These are phyloP conservation scores for Furnarius figulus DNA, from an alignment of 2,113 vertebrate species.

Conservation along the genomic window DNA sequence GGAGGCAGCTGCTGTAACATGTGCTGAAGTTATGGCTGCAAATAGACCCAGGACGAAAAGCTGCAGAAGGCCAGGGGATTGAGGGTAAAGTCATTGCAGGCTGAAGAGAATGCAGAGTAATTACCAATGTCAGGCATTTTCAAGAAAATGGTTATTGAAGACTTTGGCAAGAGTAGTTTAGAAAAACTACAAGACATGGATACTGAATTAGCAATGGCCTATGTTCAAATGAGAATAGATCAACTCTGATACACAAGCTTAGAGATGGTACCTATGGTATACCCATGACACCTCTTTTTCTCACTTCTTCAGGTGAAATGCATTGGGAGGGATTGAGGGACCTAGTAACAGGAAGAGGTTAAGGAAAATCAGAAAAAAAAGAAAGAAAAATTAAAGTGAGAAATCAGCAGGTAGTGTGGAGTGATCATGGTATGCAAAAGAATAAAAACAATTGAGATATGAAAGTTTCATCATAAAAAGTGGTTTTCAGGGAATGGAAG, in stretches of 20 bases:
- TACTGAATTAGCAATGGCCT: not conserved
- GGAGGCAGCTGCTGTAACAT: not conserved
- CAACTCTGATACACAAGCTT: not conserved
- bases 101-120: not conserved
- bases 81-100: not conserved
- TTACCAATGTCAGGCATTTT: fast-evolving
- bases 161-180: not conserved
- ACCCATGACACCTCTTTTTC: not conserved
- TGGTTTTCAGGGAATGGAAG: not conserved
- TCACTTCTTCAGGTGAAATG: not conserved
- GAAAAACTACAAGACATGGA: not conserved
- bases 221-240: not conserved
- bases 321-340: not conserved
- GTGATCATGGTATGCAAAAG: not conserved
- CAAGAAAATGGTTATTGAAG: not conserved
- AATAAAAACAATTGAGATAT: not conserved
- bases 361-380: not conserved
- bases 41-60: not conserved
- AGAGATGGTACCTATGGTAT: not conserved
- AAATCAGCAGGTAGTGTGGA: not conserved
- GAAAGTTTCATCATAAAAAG: not conserved
- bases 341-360: not conserved
- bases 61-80: not conserved
- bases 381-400: not conserved
- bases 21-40: not conserved